These are phyloP conservation scores for Menura novaehollandiae DNA, from an alignment of 2,113 vertebrate genomes.

Conservation along the genomic window DNA sequence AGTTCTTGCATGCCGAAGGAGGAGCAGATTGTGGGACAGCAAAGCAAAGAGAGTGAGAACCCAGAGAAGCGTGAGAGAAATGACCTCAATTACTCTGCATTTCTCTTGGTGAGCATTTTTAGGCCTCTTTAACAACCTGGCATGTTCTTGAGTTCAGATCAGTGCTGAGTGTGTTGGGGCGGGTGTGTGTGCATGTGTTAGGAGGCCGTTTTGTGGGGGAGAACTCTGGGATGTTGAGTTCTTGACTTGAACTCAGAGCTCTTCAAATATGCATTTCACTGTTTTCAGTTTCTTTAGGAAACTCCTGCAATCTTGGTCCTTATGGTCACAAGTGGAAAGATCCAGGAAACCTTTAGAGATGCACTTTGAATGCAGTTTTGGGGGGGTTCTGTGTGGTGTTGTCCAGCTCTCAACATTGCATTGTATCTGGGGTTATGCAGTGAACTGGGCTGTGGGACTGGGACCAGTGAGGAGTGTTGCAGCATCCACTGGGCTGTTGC, in stretches of 20 bases:
- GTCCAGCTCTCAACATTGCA: rapidly evolving
- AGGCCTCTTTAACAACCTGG: neutral
- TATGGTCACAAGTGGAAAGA: neutral
- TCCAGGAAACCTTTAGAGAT: neutral
- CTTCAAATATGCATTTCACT: neutral
- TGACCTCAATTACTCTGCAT: conserved; percentile 15
- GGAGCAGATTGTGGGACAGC: neutral
- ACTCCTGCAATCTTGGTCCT: neutral
- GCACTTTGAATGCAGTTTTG: neutral
- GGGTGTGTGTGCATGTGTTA: neutral
- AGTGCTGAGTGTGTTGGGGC: neutral
- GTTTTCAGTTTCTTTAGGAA: neutral
- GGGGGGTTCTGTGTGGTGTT: neutral
- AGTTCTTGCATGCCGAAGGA: neutral
- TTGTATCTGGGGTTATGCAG: rapidly evolving
- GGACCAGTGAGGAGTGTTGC: neutral
- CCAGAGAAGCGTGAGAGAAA: neutral
- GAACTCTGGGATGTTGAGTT: neutral
- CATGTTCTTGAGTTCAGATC: neutral
- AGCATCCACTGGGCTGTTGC: neutral
- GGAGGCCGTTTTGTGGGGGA: neutral
- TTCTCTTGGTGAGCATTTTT: neutral
- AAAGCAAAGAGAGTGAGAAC: neutral
- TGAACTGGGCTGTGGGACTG: neutral
- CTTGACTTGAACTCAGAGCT: neutral